Percentiles rank a stretch among this genome's conserved stretches.
Evolutionary conservation across 92 coral and sea anemone species (phyloP).

Genomic region (Epizoanthus fatuus): DNA sequence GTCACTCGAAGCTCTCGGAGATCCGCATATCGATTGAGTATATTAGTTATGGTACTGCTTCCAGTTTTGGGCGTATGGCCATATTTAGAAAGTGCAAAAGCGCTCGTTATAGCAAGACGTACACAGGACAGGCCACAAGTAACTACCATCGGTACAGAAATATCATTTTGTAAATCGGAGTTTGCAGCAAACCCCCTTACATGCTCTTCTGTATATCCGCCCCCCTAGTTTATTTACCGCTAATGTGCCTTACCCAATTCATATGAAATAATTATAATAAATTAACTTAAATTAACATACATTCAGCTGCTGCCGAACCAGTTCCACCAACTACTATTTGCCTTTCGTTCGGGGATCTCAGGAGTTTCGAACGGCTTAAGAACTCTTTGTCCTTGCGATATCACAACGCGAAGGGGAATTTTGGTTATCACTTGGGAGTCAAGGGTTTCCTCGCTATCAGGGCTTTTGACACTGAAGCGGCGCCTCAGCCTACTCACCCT

Average conservation of each 20-base stretch:
- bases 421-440: conserved; percentile 11
- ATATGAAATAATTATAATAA: no score
- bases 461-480: conserved; percentile 24
- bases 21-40: conserved; percentile 95
- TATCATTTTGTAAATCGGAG: no score
- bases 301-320: conserved; percentile 42
- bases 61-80: no score
- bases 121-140: no score
- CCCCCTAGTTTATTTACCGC: no score
- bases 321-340: conserved; percentile 18
- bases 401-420: conserved; percentile 42
- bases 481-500: conserved; percentile 30
- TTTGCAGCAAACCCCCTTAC: no score
- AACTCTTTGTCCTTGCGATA: conserved; percentile 37
- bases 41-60: conserved; percentile 95
- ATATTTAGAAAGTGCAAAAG: no score
- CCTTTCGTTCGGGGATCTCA: conserved; percentile 1
- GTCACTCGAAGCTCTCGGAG: conserved; percentile 89
- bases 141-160: no score
- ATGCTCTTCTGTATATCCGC: no score
- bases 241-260: no score
- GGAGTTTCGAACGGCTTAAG: conserved; percentile 17
- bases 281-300: background rate
- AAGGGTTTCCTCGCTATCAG: conserved; percentile 15
- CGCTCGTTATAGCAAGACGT: no score